These are phyloP conservation scores for Lycophotia porphyrea DNA, from an alignment of 2,888 invertebrate species.

Conservation along the genomic window DNA sequence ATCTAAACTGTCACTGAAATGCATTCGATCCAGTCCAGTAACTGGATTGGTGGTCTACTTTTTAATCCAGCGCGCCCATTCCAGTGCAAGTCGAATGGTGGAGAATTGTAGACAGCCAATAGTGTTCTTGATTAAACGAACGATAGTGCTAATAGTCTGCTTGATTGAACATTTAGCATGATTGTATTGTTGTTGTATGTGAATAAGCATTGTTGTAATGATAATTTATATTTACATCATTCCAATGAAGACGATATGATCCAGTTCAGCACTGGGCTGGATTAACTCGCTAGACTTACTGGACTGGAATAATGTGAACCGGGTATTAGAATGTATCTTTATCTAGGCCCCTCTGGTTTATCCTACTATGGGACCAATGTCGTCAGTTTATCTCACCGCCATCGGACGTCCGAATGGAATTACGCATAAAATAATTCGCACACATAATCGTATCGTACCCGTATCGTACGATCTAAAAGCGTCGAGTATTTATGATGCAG, in stretches of 20 bases:
- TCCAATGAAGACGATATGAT: neutral
- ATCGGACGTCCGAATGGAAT: neutral
- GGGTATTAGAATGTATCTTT: neutral
- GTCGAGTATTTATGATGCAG: slow-evolving; percentile 81
- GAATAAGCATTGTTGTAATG: too few species aligned
- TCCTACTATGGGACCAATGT: neutral
- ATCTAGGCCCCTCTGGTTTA: neutral
- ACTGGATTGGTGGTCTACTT: neutral
- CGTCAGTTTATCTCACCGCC: neutral
- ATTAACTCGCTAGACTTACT: neutral
- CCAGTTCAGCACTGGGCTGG: neutral
- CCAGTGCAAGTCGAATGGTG: neutral
- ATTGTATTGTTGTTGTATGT: too few species aligned
- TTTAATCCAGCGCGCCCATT: neutral
- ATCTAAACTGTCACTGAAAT: neutral
- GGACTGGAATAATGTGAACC: neutral
- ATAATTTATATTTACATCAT: too few species aligned
- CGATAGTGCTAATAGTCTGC: too few species aligned
- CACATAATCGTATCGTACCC: slow-evolving; percentile 43
- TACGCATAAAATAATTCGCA: neutral
- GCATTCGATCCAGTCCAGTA: neutral
- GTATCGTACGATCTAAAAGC: slow-evolving; percentile 69
- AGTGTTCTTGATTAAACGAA: neutral
- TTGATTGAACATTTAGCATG: too few species aligned
- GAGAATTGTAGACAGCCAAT: neutral